Evolutionary conservation across 2,113 vertebrate genomes (phyloP), one percentile per base, ranked within the genome.

Genomic region (Atractosteus spatula): DNA sequence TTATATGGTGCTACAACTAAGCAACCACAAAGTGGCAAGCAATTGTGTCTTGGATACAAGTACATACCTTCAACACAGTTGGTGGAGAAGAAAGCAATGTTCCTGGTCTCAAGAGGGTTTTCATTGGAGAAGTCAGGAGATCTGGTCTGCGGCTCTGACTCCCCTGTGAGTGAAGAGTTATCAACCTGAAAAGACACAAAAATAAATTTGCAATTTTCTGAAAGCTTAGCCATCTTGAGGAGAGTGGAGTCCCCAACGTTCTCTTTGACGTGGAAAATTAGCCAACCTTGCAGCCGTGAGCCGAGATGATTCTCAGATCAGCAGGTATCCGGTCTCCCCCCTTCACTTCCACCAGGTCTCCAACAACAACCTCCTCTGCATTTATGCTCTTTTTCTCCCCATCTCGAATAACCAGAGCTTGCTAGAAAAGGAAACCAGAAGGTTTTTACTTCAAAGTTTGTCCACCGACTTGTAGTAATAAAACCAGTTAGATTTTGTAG

Each of bases 271-370:
- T 70, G 62, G 54, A 47, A 44, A 0, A 44, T 4, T 57, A 10
- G 2, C 76, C 62, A 71, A 97, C 97, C 94, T 98, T 99, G 88
- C 97, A 98, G 71, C 96, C 96, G 11, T 96, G 92, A 2, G 97
- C 95, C 42, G 96, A 98, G 75, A 99, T 96, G 73, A 99, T 96
- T 17, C 97, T 77, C 84, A 99, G 90, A 78, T 99, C 97, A 0
- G 97, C 97, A 1, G 97, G 97, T 83, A 99, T 96, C 78, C 97
- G 85, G 85, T 99, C 97, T 14, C 97, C 97, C 10, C 97, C 97
- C 68, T 99, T 99, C 62, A 99, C 96, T 77, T 99, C 97, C 71
- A 98, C 97, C 8, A 99, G 84, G 72, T 99, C 97, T 13, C 97
- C 97, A 0, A 94, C 91, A 0, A 96, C 97, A 16, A 99, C 97